phyloP scores from a whole-genome alignment of 2,888 invertebrate genomes.

The Sarcophaga variegata region DNA sequence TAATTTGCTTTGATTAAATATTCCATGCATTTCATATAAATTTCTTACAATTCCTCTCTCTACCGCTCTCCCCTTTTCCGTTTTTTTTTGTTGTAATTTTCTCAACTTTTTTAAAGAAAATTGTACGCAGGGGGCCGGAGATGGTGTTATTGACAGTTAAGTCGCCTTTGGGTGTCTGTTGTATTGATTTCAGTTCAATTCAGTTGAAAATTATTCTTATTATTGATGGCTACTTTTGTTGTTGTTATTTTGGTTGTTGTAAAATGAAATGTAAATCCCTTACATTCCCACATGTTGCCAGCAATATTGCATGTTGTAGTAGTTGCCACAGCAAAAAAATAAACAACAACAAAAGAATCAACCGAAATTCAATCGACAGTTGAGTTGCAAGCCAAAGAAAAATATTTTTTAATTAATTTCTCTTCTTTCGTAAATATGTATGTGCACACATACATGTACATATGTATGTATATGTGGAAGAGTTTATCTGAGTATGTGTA shows the following conservation, averaged over 20 bases:
- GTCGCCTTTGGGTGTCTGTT: conserved; percentile 32
- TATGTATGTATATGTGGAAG: not conserved
- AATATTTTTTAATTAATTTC: conserved; percentile 40
- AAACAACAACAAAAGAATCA: not conserved
- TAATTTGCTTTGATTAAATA: conserved; percentile 49
- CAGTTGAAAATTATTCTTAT: conserved; percentile 35
- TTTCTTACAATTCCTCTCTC: not conserved
- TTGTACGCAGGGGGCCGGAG: not conserved
- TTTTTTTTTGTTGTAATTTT: not conserved
- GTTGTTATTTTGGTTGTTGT: not conserved
- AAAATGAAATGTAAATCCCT: conserved; percentile 18
- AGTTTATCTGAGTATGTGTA: no score
- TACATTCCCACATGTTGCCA: conserved; percentile 14
- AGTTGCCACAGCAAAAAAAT: not conserved
- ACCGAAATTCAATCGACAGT: conserved; percentile 22
- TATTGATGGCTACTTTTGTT: conserved; percentile 3
- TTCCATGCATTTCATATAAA: conserved; percentile 25
- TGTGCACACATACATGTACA: not conserved
- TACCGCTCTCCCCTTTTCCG: not conserved
- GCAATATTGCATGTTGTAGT: conserved; percentile 34
- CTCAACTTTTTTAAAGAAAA: not conserved
- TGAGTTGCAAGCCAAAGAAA: conserved; percentile 14
- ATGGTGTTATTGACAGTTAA: not conserved
- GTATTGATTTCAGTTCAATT: conserved; percentile 43
- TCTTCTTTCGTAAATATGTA: not conserved